A percentile compares a stretch with the other conserved stretches of the same genome.
These are phyloP conservation scores for Callopanchax toddi DNA, from an alignment of 2,113 vertebrate species.

Conservation along the genomic window DNA sequence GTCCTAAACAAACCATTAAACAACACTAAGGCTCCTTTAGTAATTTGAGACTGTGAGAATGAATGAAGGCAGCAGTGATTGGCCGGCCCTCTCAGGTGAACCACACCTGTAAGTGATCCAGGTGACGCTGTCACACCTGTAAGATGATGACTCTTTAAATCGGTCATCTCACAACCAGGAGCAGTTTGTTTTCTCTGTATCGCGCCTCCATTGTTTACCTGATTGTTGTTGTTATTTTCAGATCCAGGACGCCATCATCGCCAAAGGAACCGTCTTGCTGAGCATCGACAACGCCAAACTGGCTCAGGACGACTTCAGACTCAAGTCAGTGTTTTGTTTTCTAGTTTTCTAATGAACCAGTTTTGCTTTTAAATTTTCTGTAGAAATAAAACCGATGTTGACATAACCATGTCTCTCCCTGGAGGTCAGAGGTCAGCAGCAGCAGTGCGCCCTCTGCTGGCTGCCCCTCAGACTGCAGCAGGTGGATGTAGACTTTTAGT, in stretches of 20 bases:
- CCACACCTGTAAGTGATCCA: background rate
- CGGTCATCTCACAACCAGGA: background rate
- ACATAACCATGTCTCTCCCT: too few relatives aligned
- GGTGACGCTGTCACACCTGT: background rate
- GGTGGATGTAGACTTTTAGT: too few relatives aligned
- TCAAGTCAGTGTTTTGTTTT: constrained; percentile 61
- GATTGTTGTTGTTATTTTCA: constrained; percentile 17
- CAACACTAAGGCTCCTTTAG: background rate
- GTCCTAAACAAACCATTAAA: background rate
- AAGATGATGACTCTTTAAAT: background rate
- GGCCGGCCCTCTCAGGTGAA: background rate
- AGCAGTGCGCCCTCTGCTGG: constrained; percentile 16
- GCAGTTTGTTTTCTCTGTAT: too few relatives aligned
- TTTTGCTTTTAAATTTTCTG: too few relatives aligned
- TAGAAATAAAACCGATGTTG: too few relatives aligned
- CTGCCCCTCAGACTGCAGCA: background rate
- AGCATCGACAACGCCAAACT: constrained; percentile 82
- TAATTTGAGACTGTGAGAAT: background rate
- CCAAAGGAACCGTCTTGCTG: constrained; percentile 68
- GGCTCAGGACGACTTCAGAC: constrained; percentile 82
- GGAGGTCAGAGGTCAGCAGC: background rate
- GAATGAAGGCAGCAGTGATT: background rate
- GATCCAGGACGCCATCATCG: constrained; percentile 66
- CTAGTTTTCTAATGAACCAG: background rate
- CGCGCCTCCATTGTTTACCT: too few relatives aligned